Evolutionary conservation across 92 coral and sea anemone genomes (phyloP), one percentile per base, ranked within the genome.

Genomic region (Epizoanthus fatuus): DNA sequence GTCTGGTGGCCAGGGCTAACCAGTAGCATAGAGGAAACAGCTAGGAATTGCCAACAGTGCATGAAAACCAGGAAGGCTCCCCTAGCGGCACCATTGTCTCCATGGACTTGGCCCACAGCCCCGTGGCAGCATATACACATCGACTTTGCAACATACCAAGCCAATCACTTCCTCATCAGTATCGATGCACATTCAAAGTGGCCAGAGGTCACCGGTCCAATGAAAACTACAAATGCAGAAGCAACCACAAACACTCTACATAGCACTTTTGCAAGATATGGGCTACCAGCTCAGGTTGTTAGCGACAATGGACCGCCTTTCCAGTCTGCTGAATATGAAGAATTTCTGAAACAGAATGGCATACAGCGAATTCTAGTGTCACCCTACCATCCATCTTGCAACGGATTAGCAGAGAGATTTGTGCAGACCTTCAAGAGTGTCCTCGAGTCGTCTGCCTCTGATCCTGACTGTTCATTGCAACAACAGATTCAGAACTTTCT

Each of bases 141-240:
- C 17, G 86, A 85, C 44, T 80, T 90, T 39, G 79, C 90, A 6
- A 84, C 81, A 20, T 59, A 70, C 22, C 17, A 51, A n/a, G 66
- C 22, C 15, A 53, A 86, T 4, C 88, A 91, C 80, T 82, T 81
- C 79, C 75, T 86, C 12, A 37, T 91, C 63, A 20, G 80, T 20
- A 88, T 87, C 3, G 91, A 90, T 55, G 85, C 86, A 1, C 82
- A 90, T 39, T 90, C 91, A 0, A 84, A 84, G 54, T 91, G 95
- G 95, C 92, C 92, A 13, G 86, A 88, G 16, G 94, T 83, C 32
- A 63, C 59, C 5, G 91, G 84, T n/a, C 92, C 92, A 20, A 90
- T 90, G 93, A 29, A 29, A 29, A 29, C 35, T 29, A 22, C 25
- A 22, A 22, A 22, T 22, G 25, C 25, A 22, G 25, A 22, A 22